Evolutionary conservation across 2,797 vertebrate genomes (phyloP).

Genomic region (Chelmon rostratus): DNA sequence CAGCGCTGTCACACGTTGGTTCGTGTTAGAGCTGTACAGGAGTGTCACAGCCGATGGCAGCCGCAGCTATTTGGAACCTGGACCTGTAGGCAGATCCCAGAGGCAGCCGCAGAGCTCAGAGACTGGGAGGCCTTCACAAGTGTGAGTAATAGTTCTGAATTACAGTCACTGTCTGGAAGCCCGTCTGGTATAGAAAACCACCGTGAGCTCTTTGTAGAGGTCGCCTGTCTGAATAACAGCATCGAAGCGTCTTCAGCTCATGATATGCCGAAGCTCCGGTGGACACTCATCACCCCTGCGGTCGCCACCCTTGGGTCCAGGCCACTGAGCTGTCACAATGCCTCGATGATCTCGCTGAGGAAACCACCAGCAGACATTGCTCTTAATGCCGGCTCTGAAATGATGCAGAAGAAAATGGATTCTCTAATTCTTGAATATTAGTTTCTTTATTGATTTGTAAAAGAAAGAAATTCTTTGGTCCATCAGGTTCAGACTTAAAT

Average conservation of each 20-base stretch:
- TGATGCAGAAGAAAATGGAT: neutral
- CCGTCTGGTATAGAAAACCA: conserved; percentile 17
- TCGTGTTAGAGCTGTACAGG: conserved; percentile 3
- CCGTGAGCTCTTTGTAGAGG: conserved; percentile 11
- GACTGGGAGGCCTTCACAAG: conserved; percentile 53
- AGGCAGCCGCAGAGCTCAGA: conserved; percentile 57
- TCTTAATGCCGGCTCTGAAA: neutral
- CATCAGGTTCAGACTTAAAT: neutral
- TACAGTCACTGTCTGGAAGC: conserved; percentile 57
- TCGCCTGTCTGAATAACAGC: conserved; percentile 5
- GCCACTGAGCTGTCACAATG: conserved; percentile 6
- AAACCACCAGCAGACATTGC: neutral
- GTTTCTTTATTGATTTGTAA: neutral
- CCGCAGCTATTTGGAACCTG: conserved; percentile 56
- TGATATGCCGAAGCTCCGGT: neutral
- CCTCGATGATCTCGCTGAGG: neutral
- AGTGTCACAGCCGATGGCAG: conserved; percentile 45
- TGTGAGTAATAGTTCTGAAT: conserved; percentile 70
- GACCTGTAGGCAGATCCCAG: conserved; percentile 69
- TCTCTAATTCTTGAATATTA: neutral
- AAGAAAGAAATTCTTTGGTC: neutral
- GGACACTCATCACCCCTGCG: conserved; percentile 2
- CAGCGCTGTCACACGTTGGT: conserved; percentile 26
- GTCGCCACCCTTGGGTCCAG: neutral
- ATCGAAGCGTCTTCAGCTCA: neutral